Conservation (phyloP, 2,797 vertebrate genomes). For the Margarornis squamiger region DNA sequence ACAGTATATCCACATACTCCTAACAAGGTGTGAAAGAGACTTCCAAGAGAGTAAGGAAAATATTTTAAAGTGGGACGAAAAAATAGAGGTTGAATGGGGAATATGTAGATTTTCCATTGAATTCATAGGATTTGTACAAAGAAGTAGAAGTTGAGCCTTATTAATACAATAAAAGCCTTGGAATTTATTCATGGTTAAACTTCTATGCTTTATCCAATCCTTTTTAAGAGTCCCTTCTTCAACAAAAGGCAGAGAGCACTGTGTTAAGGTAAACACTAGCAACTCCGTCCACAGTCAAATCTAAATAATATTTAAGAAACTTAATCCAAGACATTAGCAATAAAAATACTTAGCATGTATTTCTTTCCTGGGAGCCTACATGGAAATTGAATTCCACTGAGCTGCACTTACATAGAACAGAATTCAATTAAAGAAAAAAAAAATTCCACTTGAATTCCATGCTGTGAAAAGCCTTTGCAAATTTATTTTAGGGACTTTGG, state of each 20-base stretch:
- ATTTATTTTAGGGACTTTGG: slow-evolving; percentile 58
- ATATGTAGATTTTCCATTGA: background rate
- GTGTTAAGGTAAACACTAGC: slow-evolving; percentile 38
- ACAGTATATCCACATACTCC: background rate
- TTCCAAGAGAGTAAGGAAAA: background rate
- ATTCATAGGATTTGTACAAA: slow-evolving; percentile 10
- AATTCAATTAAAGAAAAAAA: slow-evolving; percentile 60
- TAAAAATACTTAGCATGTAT: slow-evolving; percentile 60
- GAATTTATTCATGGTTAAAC: slow-evolving; percentile 46
- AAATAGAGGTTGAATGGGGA: background rate
- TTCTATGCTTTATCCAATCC: slow-evolving; percentile 11
- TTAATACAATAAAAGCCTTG: slow-evolving; percentile 34
- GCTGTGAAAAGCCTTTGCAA: slow-evolving; percentile 59
- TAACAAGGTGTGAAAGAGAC: background rate
- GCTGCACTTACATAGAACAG: slow-evolving; percentile 30
- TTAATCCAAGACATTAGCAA: slow-evolving; percentile 53
- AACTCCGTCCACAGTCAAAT: slow-evolving; percentile 25
- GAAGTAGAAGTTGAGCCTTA: slow-evolving; percentile 37
- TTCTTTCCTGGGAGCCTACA: slow-evolving; percentile 52
- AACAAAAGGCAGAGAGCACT: background rate
- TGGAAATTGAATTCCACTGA: slow-evolving; percentile 58
- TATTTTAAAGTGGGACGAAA: background rate
- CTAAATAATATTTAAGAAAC: slow-evolving; percentile 52
- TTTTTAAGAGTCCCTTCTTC: background rate
- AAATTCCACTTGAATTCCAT: slow-evolving; percentile 12